Evolutionary conservation across 2,888 invertebrate species (phyloP).

Genomic region (Penaeus monodon): DNA sequence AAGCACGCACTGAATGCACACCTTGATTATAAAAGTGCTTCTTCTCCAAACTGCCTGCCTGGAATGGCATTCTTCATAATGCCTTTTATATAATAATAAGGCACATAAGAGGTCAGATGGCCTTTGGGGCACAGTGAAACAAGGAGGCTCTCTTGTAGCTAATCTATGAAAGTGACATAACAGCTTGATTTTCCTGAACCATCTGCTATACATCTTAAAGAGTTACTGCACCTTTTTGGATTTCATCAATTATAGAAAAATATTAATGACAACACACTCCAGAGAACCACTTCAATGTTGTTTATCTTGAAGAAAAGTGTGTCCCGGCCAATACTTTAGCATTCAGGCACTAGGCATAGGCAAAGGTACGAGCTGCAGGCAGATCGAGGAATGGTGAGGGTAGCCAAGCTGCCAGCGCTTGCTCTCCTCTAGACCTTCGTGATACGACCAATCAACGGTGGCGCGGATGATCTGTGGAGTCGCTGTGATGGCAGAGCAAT

Average conservation of each 20-base stretch:
- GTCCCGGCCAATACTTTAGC: background rate
- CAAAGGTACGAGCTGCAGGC: slow-evolving; percentile 4
- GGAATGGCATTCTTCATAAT: slow-evolving; percentile 24
- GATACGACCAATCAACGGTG: slow-evolving; percentile 45
- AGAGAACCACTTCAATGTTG: slow-evolving; percentile 18
- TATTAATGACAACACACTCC: no score
- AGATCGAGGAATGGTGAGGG: slow-evolving; percentile 4
- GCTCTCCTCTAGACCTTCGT: slow-evolving; percentile 43
- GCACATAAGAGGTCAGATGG: slow-evolving; percentile 37
- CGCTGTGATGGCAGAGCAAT: background rate
- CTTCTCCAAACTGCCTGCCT: background rate
- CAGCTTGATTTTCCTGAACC: background rate
- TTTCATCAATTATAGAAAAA: slow-evolving; percentile 22
- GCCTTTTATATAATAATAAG: slow-evolving; percentile 36
- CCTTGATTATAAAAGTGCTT: no score
- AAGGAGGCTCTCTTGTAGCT: background rate
- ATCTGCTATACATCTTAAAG: background rate
- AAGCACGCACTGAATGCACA: no score
- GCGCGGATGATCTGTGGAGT: slow-evolving; percentile 39
- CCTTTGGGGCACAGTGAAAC: slow-evolving; percentile 5
- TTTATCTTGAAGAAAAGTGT: background rate
- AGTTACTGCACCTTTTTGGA: background rate
- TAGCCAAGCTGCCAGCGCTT: background rate
- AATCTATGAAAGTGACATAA: background rate
- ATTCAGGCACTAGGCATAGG: slow-evolving; percentile 39